Percentiles rank a stretch among this genome's conserved stretches.
These are phyloP conservation scores for Micronisus gabar DNA, from an alignment of 2,113 vertebrate genomes.

Conservation along the genomic window DNA sequence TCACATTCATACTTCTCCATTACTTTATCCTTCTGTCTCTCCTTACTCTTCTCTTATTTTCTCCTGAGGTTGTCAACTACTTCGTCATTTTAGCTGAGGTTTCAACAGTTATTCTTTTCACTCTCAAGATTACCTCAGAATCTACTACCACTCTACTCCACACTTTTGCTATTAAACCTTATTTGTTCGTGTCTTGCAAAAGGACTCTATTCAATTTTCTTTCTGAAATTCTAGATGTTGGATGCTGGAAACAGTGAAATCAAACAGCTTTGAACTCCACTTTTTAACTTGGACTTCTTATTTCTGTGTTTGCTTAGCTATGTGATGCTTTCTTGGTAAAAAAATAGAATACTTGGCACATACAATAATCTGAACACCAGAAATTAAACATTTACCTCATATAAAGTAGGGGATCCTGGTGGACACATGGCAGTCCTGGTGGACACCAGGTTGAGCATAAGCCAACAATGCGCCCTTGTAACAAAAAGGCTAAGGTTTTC, in stretches of 20 bases:
- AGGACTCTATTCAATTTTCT: neutral
- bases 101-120: neutral
- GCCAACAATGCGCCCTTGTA: rapidly evolving
- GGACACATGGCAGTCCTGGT: neutral
- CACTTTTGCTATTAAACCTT: neutral
- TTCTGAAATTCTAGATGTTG: neutral
- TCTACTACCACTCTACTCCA: neutral
- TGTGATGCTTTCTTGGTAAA: neutral
- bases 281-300: neutral
- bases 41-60: neutral
- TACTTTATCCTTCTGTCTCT: neutral
- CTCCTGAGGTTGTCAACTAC: neutral
- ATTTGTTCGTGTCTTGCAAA: neutral
- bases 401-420: neutral
- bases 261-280: neutral
- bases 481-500: neutral
- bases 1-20: neutral
- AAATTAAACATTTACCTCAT: neutral
- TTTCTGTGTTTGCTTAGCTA: neutral
- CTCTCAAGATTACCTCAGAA: neutral
- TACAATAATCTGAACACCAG: neutral
- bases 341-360: neutral
- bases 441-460: neutral
- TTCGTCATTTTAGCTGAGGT: neutral
- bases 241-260: neutral